These are phyloP conservation scores for Sinosuthora webbiana DNA, from an alignment of 2,113 vertebrate genomes.

Conservation along the genomic window DNA sequence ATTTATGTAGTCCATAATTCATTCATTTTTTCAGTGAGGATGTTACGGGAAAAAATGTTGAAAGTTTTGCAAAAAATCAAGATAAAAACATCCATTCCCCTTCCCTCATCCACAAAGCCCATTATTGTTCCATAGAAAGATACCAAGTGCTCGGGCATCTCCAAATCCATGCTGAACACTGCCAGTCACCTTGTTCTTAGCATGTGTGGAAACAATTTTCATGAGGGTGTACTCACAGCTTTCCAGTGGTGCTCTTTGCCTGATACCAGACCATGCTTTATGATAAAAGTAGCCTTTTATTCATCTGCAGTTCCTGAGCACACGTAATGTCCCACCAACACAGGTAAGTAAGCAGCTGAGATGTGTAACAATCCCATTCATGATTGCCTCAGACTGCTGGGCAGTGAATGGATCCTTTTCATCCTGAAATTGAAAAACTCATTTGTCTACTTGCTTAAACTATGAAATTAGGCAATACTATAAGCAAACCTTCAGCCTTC, in stretches of 20 bases:
- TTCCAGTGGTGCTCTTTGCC: neutral
- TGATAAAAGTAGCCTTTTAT: neutral
- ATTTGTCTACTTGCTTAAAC: neutral
- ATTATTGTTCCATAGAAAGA: neutral
- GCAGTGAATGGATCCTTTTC: neutral
- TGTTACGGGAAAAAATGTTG: neutral
- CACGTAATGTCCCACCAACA: neutral
- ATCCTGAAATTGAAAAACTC: neutral
- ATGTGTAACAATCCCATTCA: rapidly evolving
- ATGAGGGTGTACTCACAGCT: neutral
- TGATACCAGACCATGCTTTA: neutral
- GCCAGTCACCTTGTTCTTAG: neutral
- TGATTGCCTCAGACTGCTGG: neutral
- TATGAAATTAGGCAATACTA: neutral
- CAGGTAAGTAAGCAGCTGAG: neutral
- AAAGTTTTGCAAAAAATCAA: neutral
- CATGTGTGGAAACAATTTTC: neutral
- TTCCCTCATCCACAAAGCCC: neutral
- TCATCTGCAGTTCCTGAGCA: neutral
- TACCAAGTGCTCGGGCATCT: neutral
- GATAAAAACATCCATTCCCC: neutral
- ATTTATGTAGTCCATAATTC: neutral
- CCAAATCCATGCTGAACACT: neutral
- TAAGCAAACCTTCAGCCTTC: neutral
- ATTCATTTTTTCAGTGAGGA: neutral